phyloP scores from a whole-genome alignment of 92 coral and sea anemone genomes.

The Heteractis magnifica region DNA sequence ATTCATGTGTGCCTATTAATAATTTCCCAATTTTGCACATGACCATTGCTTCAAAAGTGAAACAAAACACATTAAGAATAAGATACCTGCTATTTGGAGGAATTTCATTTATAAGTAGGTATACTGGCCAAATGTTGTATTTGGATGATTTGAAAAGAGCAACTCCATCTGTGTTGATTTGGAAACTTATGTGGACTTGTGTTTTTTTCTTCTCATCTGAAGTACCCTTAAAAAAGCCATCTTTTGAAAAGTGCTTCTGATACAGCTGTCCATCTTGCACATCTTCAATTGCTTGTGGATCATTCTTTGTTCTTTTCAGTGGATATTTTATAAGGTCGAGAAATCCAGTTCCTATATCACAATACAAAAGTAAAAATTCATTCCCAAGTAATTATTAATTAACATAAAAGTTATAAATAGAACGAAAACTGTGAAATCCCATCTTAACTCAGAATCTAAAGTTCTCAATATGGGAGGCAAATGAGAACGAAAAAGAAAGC shows the following conservation, averaged over 20 bases:
- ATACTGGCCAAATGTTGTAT: slow-evolving; percentile 49
- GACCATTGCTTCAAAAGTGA: neutral
- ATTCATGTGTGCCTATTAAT: too few relatives aligned
- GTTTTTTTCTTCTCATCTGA: slow-evolving; percentile 25
- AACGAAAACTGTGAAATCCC: neutral
- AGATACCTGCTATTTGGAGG: slow-evolving; percentile 47
- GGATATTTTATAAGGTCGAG: slow-evolving; percentile 43
- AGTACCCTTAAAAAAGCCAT: slow-evolving; percentile 40
- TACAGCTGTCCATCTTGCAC: slow-evolving; percentile 43
- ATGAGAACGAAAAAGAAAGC: neutral
- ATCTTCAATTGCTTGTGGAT: slow-evolving; percentile 36
- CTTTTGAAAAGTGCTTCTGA: slow-evolving; percentile 37
- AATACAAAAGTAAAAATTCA: neutral
- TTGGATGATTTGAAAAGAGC: slow-evolving; percentile 35
- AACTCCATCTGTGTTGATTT: slow-evolving; percentile 47
- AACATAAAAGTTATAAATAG: neutral
- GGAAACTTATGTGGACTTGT: slow-evolving; percentile 36
- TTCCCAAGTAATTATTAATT: neutral
- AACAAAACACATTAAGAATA: neutral
- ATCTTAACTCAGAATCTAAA: neutral
- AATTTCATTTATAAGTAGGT: slow-evolving; percentile 36
- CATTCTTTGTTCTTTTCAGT: slow-evolving; percentile 20
- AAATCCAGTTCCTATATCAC: slow-evolving; percentile 15
- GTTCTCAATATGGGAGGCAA: neutral
- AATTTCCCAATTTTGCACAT: neutral